phyloP scores from a whole-genome alignment of 2,113 vertebrate species.

The Vulpes lagopus region DNA sequence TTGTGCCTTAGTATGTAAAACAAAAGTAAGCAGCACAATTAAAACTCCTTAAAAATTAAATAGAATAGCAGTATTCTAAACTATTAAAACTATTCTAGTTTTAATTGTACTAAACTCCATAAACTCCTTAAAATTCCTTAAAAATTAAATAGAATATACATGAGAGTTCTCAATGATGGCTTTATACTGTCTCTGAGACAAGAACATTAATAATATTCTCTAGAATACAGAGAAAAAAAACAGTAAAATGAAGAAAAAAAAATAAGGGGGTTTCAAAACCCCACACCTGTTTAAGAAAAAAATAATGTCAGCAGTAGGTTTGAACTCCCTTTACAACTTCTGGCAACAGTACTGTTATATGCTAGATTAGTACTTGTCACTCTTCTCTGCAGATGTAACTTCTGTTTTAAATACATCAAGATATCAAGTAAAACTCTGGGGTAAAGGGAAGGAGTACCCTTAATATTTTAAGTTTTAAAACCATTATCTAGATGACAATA shows the following conservation, averaged over 20 bases:
- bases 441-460: too few species aligned
- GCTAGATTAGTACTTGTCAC: not conserved
- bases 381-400: not conserved
- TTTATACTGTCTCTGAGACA: slow-evolving; percentile 6
- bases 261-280: not conserved
- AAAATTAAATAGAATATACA: not conserved
- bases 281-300: not conserved
- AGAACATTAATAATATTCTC: not conserved
- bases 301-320: not conserved
- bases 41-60: slow-evolving; percentile 34
- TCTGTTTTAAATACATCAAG: slow-evolving; percentile 12
- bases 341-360: not conserved
- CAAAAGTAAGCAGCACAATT: slow-evolving; percentile 29
- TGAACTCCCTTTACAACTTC: not conserved
- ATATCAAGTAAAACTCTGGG: not conserved
- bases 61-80: not conserved
- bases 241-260: not conserved
- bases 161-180: not conserved
- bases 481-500: not conserved
- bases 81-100: too few species aligned
- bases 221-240: not conserved
- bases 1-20: not conserved
- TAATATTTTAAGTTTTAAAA: not conserved
- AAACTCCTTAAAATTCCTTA: too few species aligned
- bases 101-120: too few species aligned